Percentiles rank a stretch among this genome's conserved stretches.
phyloP scores from a whole-genome alignment of 2,797 vertebrate genomes.

The Mormyrops boulengeri region DNA sequence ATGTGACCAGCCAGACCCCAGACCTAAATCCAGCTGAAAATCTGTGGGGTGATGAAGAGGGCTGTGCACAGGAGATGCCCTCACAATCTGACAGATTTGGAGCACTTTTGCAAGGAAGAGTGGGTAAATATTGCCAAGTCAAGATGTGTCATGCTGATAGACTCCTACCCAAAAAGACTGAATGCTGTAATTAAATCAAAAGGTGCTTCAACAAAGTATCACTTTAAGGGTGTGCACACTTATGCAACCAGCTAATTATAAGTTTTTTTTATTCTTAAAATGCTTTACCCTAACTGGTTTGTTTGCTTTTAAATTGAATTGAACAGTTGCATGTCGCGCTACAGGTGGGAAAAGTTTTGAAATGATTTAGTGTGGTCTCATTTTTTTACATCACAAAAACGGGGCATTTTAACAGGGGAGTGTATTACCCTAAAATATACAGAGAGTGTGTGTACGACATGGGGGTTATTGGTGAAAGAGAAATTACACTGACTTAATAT shows the following conservation, averaged over 20 bases:
- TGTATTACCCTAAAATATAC: background rate
- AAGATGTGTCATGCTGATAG: background rate
- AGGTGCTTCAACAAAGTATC: background rate
- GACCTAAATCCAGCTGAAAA: background rate
- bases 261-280: background rate
- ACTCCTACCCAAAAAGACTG: background rate
- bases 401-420: background rate
- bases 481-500: background rate
- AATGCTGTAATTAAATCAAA: background rate
- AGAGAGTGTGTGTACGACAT: background rate
- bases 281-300: background rate
- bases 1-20: background rate
- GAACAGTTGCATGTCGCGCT: background rate
- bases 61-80: background rate
- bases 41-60: background rate
- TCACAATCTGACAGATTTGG: background rate
- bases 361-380: too few species aligned
- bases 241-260: background rate
- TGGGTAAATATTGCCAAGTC: background rate
- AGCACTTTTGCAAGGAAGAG: background rate
- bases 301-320: background rate
- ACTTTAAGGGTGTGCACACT: background rate
- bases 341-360: background rate
- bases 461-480: background rate
- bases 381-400: too few species aligned